These are phyloP conservation scores for Melanostoma mellinum DNA, from an alignment of 2,888 invertebrate species.

Conservation along the genomic window DNA sequence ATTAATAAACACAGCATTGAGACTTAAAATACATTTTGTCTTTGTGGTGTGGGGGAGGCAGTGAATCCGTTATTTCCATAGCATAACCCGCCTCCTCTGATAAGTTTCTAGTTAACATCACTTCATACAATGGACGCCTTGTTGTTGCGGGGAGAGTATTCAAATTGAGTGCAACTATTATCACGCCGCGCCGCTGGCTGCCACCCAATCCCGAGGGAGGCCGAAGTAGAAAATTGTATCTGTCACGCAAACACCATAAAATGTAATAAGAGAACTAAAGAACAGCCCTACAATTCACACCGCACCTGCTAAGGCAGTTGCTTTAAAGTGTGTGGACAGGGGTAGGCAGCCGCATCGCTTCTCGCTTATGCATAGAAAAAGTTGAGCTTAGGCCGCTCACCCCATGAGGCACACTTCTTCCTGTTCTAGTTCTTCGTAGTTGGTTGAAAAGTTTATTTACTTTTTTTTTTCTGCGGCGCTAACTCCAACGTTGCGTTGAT, in stretches of 20 bases:
- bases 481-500: background rate
- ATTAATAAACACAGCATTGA: slow-evolving; percentile 56
- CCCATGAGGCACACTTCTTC: slow-evolving; percentile 32
- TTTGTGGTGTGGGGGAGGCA: background rate
- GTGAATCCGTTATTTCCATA: background rate
- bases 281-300: slow-evolving; percentile 9
- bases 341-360: background rate
- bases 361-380: background rate
- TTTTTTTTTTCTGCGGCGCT: slow-evolving; percentile 22
- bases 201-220: slow-evolving; percentile 21
- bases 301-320: background rate
- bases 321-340: background rate
- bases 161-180: slow-evolving; percentile 28
- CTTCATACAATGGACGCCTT: slow-evolving; percentile 17
- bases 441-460: slow-evolving; percentile 46
- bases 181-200: background rate
- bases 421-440: slow-evolving; percentile 43
- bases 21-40: slow-evolving; percentile 31
- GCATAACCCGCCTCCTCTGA: background rate
- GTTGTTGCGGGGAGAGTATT: slow-evolving; percentile 35
- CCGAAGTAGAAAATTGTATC: slow-evolving; percentile 26
- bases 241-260: slow-evolving; percentile 69
- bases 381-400: slow-evolving; percentile 17
- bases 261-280: slow-evolving; percentile 44
- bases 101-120: slow-evolving; percentile 23